Conservation (phyloP, 1,140 invertebrate species). For the Bombus ignitus region DNA sequence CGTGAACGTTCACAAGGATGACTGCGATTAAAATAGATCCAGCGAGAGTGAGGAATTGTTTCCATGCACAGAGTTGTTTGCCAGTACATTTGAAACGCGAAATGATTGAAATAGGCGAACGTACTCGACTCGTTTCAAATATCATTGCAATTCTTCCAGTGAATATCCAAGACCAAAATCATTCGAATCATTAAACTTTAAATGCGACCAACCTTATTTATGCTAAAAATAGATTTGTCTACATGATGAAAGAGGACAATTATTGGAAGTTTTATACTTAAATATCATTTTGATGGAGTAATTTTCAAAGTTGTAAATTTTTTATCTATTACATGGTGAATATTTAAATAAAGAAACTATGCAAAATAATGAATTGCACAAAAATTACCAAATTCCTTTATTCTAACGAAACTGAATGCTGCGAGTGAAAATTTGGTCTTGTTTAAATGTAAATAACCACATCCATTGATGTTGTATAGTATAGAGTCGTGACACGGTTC, state of each 20-base stretch:
- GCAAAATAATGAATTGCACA: too few species aligned
- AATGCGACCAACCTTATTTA: not conserved
- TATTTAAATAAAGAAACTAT: too few species aligned
- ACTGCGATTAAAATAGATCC: conserved; percentile 29
- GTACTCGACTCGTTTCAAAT: not conserved
- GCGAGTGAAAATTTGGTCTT: not conserved
- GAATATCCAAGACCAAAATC: not conserved
- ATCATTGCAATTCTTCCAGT: not conserved
- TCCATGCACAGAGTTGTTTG: not conserved
- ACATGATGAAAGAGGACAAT: not conserved
- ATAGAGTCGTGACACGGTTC: not conserved
- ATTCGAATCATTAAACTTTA: not conserved
- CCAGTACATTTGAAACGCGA: not conserved
- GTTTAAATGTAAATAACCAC: not conserved
- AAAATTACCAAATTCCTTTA: not conserved
- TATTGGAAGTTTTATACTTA: too few species aligned
- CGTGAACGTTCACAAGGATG: conserved; percentile 2
- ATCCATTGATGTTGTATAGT: not conserved
- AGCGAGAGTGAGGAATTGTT: conserved; percentile 13
- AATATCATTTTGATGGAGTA: too few species aligned
- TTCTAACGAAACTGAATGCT: not conserved
- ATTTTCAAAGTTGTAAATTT: too few species aligned
- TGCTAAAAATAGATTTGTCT: not conserved
- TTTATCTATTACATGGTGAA: accelerated
- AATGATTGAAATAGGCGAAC: not conserved